These are phyloP conservation scores for Callinectes sapidus DNA, from an alignment of 2,888 invertebrate species.

Conservation along the genomic window DNA sequence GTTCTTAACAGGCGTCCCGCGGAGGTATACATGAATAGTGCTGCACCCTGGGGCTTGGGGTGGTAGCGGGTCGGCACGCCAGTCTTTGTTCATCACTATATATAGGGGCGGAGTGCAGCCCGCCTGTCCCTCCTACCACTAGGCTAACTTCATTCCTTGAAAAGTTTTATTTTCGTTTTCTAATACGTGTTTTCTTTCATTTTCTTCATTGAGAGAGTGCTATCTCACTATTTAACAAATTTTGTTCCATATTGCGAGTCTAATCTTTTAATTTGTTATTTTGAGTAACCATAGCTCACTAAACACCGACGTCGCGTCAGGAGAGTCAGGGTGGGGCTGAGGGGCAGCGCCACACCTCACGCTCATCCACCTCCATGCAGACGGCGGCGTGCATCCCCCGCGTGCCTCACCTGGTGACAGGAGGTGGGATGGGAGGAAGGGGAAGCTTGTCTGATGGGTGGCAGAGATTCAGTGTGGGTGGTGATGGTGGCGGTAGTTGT, in stretches of 20 bases:
- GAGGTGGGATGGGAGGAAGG: not conserved
- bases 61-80: not conserved
- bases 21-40: constrained; percentile 13
- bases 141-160: not conserved
- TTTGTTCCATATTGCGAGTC: not conserved
- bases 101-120: constrained; percentile 7
- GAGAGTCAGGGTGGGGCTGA: not conserved
- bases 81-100: constrained; percentile 2
- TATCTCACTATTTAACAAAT: not conserved
- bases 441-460: not conserved
- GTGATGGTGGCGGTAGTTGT: not conserved
- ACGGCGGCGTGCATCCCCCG: not conserved
- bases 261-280: not conserved
- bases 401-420: not conserved
- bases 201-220: not conserved
- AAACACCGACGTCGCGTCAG: not conserved
- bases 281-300: not conserved
- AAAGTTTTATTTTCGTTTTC: not conserved
- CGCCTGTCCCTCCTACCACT: not conserved
- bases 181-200: not conserved
- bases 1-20: not conserved
- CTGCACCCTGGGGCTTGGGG: not conserved
- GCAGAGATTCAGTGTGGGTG: not conserved
- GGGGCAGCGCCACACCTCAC: not conserved
- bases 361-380: not conserved